Base-by-base conservation (phyloP, 2,797 vertebrate species). In the Halcyon chelicuti region DNA sequence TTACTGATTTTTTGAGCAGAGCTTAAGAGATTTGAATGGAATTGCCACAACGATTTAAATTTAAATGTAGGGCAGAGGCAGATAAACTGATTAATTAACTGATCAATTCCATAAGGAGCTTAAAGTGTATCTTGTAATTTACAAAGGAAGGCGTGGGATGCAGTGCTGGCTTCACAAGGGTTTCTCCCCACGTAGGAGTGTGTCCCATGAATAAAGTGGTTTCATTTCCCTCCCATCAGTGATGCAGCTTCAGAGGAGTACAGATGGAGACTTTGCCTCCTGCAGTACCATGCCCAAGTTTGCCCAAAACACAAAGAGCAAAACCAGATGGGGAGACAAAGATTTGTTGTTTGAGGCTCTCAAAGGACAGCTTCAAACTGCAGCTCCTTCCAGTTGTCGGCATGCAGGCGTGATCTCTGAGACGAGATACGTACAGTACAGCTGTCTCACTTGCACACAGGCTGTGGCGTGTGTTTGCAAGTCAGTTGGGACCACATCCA, bases 71-170 rank as follows among this genome's bases (percentile, higher is more conserved):
- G 95, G 47, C 88, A 97, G 60, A 90, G 63, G 63, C 79, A 94
- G 86, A 93, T 94, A 93, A 94, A 95, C 67, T 94, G 82, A 92
- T 93, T 95, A 96, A 96, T 96, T 96, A 95, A 82, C 93, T 97
- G 71, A 97, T 97, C 90, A 85, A 87, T 95, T 94, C 88, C 33
- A 40, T 94, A 79, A 94, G 78, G 40, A 93, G 83, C 70, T 96
- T 94, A 88, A 76, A 88, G 47, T 1, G 0, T 73, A 57, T 76
- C 66, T 90, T 76, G 54, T 63, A 76, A 87, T 94, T 94, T 92
- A 65, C 60, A 86, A 76, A 87, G 65, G 52, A 81, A 85, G 77
- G 67, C 1, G 1, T 92, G 77, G 90, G 80, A 78, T 82, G 63
- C 44, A 33, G 22, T 4, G 15, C 40, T 68, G 47, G 46, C 80